Percentiles rank a stretch among this genome's conserved stretches.
Evolutionary conservation across 2,797 vertebrate species (phyloP).

Genomic region (Ceyx erithaca): DNA sequence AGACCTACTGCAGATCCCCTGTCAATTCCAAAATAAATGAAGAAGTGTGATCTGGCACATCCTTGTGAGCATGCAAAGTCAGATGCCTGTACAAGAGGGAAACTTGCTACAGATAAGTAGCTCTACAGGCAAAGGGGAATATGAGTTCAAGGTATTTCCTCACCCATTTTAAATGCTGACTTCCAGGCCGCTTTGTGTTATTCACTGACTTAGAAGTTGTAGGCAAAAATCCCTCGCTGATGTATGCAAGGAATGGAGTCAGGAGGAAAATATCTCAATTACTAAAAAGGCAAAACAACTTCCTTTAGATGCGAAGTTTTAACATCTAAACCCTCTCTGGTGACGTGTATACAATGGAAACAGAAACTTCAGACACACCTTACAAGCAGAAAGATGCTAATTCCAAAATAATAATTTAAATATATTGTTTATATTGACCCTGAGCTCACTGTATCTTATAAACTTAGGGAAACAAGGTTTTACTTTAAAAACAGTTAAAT

Average conservation of each 20-base stretch:
- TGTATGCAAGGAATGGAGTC: neutral
- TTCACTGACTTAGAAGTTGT: neutral
- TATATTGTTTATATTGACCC: neutral
- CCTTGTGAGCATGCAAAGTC: fast-evolving
- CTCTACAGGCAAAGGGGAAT: neutral
- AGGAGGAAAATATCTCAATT: neutral
- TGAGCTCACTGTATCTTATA: neutral
- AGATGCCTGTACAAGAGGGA: neutral
- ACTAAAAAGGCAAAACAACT: neutral
- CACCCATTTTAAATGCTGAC: neutral
- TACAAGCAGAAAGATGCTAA: neutral
- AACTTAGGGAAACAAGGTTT: neutral
- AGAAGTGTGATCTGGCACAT: neutral
- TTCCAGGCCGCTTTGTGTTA: neutral
- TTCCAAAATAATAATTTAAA: neutral
- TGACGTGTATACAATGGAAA: neutral
- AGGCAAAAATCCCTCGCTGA: neutral
- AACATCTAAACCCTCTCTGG: neutral
- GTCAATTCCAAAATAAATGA: neutral
- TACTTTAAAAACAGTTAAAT: neutral
- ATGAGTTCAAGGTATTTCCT: neutral
- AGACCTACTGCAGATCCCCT: neutral
- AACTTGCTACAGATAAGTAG: neutral
- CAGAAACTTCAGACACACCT: neutral
- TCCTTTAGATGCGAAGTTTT: neutral